Percentiles rank a stretch among this genome's conserved stretches.
Evolutionary conservation across 2,113 vertebrate genomes (phyloP).

Genomic region (Sander vitreus): DNA sequence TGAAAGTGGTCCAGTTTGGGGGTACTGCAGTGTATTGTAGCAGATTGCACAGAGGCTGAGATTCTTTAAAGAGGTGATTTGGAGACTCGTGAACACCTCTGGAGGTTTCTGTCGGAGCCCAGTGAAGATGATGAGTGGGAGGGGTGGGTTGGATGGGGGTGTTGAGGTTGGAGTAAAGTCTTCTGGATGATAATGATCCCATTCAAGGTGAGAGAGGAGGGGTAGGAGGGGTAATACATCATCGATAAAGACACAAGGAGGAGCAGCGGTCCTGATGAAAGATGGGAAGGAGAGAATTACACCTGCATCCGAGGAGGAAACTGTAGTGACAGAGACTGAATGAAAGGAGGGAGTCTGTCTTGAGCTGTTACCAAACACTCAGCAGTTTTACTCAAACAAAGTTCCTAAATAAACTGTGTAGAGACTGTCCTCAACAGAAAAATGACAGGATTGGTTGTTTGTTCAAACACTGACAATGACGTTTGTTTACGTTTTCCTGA

Average conservation of each 20-base stretch:
- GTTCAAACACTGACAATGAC: neutral
- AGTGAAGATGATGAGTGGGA: neutral
- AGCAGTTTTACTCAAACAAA: constrained; percentile 26
- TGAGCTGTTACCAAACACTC: constrained; percentile 6
- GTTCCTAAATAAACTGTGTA: neutral
- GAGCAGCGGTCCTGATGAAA: constrained; percentile 52
- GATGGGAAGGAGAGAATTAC: constrained; percentile 59
- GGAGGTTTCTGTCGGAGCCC: constrained; percentile 39
- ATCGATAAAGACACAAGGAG: constrained; percentile 67
- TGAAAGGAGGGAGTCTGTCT: constrained; percentile 38
- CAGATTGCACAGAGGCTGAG: constrained; percentile 20
- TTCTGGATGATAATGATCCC: constrained; percentile 67
- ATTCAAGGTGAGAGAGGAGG: constrained; percentile 63
- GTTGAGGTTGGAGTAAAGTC: constrained; percentile 41
- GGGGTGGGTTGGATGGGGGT: constrained; percentile 10
- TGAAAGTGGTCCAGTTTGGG: constrained; percentile 5
- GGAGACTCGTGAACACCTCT: constrained; percentile 31
- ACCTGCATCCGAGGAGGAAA: constrained; percentile 44
- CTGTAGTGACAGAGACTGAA: constrained; percentile 53
- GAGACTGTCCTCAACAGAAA: neutral
- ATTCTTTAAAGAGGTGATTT: constrained; percentile 25
- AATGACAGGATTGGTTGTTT: neutral
- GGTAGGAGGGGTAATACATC: constrained; percentile 54
- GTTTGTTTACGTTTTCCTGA: neutral
- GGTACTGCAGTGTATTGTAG: neutral